Base-by-base conservation (phyloP, 2,113 vertebrate species). In the Megaceryle torquata region DNA sequence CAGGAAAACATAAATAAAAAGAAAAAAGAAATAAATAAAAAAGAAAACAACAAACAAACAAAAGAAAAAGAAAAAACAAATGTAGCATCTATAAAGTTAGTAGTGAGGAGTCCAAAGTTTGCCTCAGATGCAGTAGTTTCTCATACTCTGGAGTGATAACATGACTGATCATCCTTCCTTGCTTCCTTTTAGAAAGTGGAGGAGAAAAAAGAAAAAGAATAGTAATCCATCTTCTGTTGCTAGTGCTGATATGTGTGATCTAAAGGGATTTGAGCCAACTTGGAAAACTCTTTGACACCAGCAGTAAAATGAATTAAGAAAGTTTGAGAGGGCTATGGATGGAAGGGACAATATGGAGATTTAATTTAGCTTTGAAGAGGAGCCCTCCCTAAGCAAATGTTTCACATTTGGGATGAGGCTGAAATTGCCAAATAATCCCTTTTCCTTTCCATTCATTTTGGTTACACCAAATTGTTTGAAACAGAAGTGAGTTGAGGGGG, bases 221-320 rank as follows among this genome's bases (percentile, higher is more conserved):
- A 84, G 41, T 54, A 88, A 91, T 95, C 69, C 43, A 91, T 96
- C 83, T 96, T 88, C 83, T 76, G 53, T 92, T 93, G 53, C 86
- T 87, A 77, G 72, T 8, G 22, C 83, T 92, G 92, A 89, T 97
- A 76, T 7, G 18, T 5, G 59, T 37, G 37, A 51, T 95, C 88
- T 89, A 70, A 74, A 89, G 88, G 86, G 86, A 92, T 93, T 93
- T 92, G 74, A 94, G 96, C 96, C 93, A 97, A 91, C 83, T 94
- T 92, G 83, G 83, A 93, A 35, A 89, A 77, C 57, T 90, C 92
- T 95, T 95, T 96, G 93, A 93, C 95, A 94, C 48, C 70, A 93
- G 65, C 88, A 90, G 77, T 91, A 94, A 96, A 96, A 92, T 89
- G 91, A 96, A 96, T 95, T 94, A 92, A 88, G 70, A 87, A 91